phyloP scores from a whole-genome alignment of 23 tunicate genomes.

The Botrylloides violaceus region DNA sequence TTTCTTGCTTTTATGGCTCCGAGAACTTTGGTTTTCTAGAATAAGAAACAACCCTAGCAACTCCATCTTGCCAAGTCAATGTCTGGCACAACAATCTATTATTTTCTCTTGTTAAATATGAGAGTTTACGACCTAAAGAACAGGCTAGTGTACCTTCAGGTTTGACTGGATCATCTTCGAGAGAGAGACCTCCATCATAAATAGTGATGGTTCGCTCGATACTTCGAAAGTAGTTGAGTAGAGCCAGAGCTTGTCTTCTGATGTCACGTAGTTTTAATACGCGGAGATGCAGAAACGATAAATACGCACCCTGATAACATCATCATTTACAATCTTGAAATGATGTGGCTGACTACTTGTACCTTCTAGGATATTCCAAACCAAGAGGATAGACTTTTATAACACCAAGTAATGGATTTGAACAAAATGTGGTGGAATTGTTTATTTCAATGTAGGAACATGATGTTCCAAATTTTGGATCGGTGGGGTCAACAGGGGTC shows the following conservation, averaged over 20 bases:
- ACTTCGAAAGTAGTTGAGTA: constrained; percentile 79
- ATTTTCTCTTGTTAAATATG: no score
- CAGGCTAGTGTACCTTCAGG: constrained; percentile 10
- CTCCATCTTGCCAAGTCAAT: not conserved
- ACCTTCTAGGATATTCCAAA: no score
- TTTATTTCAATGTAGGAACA: no score
- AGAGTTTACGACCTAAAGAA: no score
- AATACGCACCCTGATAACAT: constrained; percentile 83
- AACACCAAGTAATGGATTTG: not conserved
- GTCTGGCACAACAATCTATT: no score
- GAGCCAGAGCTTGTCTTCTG: constrained; percentile 57
- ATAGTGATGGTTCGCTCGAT: constrained; percentile 83
- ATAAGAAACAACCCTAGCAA: not conserved
- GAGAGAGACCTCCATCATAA: constrained; percentile 79
- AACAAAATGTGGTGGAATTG: no score
- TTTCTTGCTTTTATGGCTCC: not conserved
- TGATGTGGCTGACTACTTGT: no score
- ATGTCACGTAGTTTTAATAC: constrained; percentile 73
- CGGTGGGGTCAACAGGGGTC: no score
- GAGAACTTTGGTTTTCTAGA: not conserved
- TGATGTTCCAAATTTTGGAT: no score
- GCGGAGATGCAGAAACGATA: constrained; percentile 76
- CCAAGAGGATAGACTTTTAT: not conserved
- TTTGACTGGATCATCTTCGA: constrained; percentile 25
- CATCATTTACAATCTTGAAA: no score